phyloP scores from a whole-genome alignment of 1,140 invertebrate species.

The Polypedilum pembai region DNA sequence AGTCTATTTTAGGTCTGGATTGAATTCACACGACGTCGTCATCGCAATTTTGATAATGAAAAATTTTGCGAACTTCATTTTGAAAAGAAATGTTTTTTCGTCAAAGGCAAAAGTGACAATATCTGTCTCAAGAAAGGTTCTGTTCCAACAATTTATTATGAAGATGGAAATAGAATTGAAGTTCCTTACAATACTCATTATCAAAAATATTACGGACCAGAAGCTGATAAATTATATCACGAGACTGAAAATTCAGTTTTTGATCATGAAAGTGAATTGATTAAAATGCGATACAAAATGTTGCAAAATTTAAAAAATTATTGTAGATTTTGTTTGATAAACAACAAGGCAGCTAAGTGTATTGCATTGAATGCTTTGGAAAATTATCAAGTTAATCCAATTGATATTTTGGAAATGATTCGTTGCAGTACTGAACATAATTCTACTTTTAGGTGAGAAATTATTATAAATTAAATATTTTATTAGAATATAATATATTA shows the following conservation, averaged over 20 bases:
- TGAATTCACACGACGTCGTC: neutral
- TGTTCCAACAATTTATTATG: constrained; percentile 13
- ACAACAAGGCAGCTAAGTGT: neutral
- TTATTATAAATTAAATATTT: no score
- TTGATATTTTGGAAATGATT: neutral
- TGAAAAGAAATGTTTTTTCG: neutral
- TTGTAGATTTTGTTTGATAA: neutral
- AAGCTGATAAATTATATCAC: neutral
- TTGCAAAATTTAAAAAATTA: neutral
- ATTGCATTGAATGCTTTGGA: neutral
- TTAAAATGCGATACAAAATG: neutral
- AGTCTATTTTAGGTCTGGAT: neutral
- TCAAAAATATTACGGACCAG: neutral
- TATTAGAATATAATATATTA: no score
- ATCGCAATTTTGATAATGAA: neutral
- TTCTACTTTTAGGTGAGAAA: neutral
- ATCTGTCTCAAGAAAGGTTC: neutral
- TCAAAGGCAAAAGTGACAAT: neutral
- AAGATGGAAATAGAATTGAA: neutral
- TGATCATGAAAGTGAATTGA: neutral
- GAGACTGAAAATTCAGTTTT: neutral
- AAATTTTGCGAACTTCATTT: neutral
- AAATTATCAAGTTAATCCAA: neutral
- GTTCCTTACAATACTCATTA: neutral
- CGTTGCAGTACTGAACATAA: neutral